These are phyloP conservation scores for Vombatus ursinus DNA, from an alignment of 2,113 vertebrate genomes.

Conservation along the genomic window DNA sequence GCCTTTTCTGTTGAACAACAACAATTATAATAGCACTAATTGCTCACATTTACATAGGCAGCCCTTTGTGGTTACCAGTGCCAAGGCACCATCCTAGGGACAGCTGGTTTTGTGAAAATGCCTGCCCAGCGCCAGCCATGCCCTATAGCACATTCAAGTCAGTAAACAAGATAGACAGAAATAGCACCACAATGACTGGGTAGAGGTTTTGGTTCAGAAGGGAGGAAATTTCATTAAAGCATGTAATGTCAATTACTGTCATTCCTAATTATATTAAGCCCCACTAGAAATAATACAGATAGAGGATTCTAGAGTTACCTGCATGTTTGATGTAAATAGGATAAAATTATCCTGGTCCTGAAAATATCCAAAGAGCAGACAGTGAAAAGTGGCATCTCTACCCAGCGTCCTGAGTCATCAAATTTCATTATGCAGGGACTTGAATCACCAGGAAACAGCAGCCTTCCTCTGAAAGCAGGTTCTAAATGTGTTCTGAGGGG, in stretches of 20 bases:
- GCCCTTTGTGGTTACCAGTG: neutral
- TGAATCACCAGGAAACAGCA: constrained; percentile 3
- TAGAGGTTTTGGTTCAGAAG: constrained; percentile 88
- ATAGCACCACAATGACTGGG: constrained; percentile 83
- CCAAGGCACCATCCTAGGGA: constrained; percentile 61
- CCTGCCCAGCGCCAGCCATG: constrained; percentile 79
- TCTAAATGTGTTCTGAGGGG: neutral
- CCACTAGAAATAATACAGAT: constrained; percentile 87
- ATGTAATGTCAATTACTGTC: constrained; percentile 90
- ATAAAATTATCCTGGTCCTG: constrained; percentile 87
- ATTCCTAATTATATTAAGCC: constrained; percentile 85
- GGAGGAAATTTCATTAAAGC: constrained; percentile 88
- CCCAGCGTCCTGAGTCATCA: constrained; percentile 67
- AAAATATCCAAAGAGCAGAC: constrained; percentile 85
- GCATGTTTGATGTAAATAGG: constrained; percentile 87
- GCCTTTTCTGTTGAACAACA: neutral
- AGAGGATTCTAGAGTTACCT: constrained; percentile 87
- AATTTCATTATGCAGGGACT: constrained; percentile 69
- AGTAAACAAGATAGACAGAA: constrained; percentile 85
- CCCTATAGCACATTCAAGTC: constrained; percentile 82
- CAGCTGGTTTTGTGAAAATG: constrained; percentile 82
- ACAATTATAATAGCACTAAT: neutral
- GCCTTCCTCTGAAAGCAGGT: neutral
- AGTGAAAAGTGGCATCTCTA: constrained; percentile 68
- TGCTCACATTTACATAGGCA: neutral